Evolutionary conservation across 1,140 invertebrate genomes (phyloP).

Genomic region (Drepana arcuata): DNA sequence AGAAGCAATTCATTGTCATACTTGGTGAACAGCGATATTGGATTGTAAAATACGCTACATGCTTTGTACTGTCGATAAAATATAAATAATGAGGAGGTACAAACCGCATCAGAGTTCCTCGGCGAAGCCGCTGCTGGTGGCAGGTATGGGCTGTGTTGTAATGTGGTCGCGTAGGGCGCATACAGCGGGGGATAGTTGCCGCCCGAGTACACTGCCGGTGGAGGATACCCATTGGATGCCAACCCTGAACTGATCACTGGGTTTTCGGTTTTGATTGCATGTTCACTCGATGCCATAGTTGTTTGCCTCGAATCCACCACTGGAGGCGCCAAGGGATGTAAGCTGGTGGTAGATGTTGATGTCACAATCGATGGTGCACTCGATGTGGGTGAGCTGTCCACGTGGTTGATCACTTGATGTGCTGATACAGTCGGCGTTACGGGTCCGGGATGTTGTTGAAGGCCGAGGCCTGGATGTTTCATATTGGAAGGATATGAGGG

Average conservation of each 20-base stretch:
- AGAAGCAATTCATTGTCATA: no score
- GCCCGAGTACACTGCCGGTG: slow-evolving; percentile 72
- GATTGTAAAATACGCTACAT: no score
- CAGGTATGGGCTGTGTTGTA: slow-evolving; percentile 78
- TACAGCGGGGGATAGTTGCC: slow-evolving; percentile 80
- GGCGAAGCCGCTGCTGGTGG: slow-evolving; percentile 77
- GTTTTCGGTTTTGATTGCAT: slow-evolving; percentile 36
- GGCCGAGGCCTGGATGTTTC: slow-evolving; percentile 41
- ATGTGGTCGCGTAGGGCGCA: slow-evolving; percentile 78
- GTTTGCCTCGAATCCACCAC: slow-evolving; percentile 40
- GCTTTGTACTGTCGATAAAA: no score
- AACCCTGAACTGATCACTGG: slow-evolving; percentile 28
- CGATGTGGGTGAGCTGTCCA: slow-evolving; percentile 29
- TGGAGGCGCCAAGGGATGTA: slow-evolving; percentile 30
- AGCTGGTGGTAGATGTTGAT: slow-evolving; percentile 26
- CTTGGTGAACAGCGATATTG: no score
- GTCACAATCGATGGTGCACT: slow-evolving; percentile 32
- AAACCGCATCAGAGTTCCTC: slow-evolving; percentile 76
- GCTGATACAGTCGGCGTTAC: slow-evolving; percentile 30
- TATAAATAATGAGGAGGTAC: no score
- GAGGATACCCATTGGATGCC: slow-evolving; percentile 48
- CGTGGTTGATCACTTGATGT: slow-evolving; percentile 35
- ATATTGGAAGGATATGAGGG: slow-evolving; percentile 32
- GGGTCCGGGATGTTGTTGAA: slow-evolving; percentile 29
- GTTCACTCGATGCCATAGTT: slow-evolving; percentile 22